phyloP scores from a whole-genome alignment of 1,140 invertebrate genomes.

The Diploscapter pachys region DNA sequence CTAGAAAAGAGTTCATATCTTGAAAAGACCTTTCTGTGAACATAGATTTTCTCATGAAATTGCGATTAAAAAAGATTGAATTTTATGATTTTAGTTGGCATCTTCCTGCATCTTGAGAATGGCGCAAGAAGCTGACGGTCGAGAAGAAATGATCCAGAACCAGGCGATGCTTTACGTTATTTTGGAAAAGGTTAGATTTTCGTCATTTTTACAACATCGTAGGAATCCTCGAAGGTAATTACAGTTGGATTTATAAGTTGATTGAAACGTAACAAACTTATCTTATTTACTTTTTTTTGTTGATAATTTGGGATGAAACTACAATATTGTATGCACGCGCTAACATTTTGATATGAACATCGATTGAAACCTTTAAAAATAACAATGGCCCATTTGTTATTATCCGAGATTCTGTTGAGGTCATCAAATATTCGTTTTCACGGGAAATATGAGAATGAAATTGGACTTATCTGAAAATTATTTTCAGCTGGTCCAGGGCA shows the following conservation, averaged over 20 bases:
- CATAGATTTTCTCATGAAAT: constrained; percentile 8
- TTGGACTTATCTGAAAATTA: background rate
- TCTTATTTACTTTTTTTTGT: no score
- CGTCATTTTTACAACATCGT: no score
- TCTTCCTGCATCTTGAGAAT: constrained; percentile 54
- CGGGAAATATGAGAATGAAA: background rate
- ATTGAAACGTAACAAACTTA: no score
- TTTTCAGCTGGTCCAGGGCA: constrained; percentile 42
- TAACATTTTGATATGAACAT: no score
- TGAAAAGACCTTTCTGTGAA: constrained; percentile 9
- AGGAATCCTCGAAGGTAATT: no score
- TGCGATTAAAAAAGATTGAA: constrained; percentile 14
- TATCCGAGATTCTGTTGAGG: no score
- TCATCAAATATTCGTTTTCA: background rate
- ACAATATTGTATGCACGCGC: no score
- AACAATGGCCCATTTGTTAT: no score
- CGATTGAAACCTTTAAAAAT: no score
- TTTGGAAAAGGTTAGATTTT: constrained; percentile 40
- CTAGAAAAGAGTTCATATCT: constrained; percentile 15
- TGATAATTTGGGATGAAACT: no score
- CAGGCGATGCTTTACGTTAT: constrained; percentile 54
- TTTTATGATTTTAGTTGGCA: constrained; percentile 44
- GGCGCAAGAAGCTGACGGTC: constrained; percentile 30
- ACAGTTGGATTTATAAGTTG: no score
- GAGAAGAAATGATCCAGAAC: constrained; percentile 33